A percentile compares a stretch with the other conserved stretches of the same genome.
phyloP scores from a whole-genome alignment of 2,797 vertebrate species.

The Synaphobranchus kaupii region DNA sequence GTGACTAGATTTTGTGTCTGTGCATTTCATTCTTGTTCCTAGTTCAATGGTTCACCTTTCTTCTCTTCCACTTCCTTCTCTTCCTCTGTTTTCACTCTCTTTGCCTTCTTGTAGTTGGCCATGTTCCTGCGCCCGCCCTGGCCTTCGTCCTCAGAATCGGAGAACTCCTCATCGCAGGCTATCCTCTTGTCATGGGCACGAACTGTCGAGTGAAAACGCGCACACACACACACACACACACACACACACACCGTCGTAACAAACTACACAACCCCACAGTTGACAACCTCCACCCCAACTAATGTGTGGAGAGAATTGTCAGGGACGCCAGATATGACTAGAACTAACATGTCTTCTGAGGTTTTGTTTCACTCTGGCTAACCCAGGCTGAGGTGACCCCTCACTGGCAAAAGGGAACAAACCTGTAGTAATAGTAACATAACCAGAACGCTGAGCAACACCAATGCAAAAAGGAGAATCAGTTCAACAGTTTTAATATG shows the following conservation, averaged over 20 bases:
- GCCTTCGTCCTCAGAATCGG: slow-evolving; percentile 93
- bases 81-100: slow-evolving; percentile 91
- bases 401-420: no score
- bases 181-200: slow-evolving; percentile 94
- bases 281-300: no score
- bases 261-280: no score
- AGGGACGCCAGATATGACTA: no score
- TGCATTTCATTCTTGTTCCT: not conserved
- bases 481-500: not conserved
- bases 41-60: slow-evolving; percentile 78
- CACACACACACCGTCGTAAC: not conserved
- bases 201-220: slow-evolving; percentile 66
- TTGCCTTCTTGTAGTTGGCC: slow-evolving; percentile 91
- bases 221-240: not conserved
- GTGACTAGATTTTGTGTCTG: not conserved
- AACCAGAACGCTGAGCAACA: no score
- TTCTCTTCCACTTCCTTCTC: slow-evolving; percentile 94
- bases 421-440: no score
- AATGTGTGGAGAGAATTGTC: no score
- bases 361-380: no score
- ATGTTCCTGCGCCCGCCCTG: slow-evolving; percentile 87
- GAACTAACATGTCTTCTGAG: no score
- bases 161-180: slow-evolving; percentile 95
- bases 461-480: not conserved
- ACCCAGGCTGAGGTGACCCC: no score